Evolutionary conservation across 2,888 invertebrate genomes (phyloP).

Genomic region (Itoplectis maculator): DNA sequence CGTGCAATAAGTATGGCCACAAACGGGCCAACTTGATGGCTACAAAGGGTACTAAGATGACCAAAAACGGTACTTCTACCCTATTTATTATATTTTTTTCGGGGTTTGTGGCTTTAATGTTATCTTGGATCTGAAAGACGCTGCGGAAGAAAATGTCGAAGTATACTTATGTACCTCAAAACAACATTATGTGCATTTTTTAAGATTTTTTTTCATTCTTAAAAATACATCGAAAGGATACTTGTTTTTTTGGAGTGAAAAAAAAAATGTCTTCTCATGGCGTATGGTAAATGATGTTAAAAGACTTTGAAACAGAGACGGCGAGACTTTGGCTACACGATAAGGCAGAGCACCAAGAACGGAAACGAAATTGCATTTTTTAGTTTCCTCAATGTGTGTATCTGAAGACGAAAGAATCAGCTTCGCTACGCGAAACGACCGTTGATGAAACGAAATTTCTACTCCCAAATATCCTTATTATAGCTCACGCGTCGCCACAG

Average conservation of each 20-base stretch:
- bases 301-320: neutral
- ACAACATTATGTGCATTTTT: neutral
- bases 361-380: constrained; percentile 23
- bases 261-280: neutral
- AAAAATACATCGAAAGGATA: neutral
- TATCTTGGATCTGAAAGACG: neutral
- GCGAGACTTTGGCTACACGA: constrained; percentile 7
- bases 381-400: neutral
- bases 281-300: neutral
- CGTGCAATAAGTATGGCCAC: too few species aligned
- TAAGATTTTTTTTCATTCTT: constrained; percentile 19
- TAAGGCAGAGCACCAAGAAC: constrained; percentile 8
- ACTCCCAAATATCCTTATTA: constrained; percentile 15
- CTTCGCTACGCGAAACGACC: constrained; percentile 13
- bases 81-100: constrained; percentile 27
- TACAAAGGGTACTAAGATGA: too few species aligned
- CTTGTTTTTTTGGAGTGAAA: neutral
- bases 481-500: constrained; percentile 45
- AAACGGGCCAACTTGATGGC: too few species aligned
- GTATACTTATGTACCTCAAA: neutral
- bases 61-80: too few species aligned
- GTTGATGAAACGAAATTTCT: constrained; percentile 28
- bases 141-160: neutral
- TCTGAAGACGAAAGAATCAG: neutral
- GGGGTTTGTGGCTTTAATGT: constrained; percentile 47